Evolutionary conservation across 2,797 vertebrate genomes (phyloP).

Genomic region (Hozukius guyotensis): DNA sequence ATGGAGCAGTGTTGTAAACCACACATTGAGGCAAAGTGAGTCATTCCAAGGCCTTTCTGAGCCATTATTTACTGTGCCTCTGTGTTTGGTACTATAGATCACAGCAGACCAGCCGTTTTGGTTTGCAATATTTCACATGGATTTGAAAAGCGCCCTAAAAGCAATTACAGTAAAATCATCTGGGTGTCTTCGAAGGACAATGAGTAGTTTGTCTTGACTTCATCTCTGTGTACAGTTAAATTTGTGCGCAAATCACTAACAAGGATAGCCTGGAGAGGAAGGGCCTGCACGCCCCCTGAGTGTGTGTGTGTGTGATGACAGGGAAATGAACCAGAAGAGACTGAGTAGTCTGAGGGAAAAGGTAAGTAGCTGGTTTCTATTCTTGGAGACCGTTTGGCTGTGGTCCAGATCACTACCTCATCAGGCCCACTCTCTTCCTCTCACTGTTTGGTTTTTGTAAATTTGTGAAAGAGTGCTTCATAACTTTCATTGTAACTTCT

Average conservation of each 20-base stretch:
- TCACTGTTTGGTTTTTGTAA: conserved; percentile 21
- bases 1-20: conserved; percentile 11
- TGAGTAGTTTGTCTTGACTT: conserved; percentile 14
- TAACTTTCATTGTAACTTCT: background rate
- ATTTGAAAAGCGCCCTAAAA: conserved; percentile 29
- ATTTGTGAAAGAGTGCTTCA: conserved; percentile 16
- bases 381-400: conserved; percentile 53
- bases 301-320: conserved; percentile 20
- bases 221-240: conserved; percentile 3
- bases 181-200: background rate
- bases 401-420: conserved; percentile 29
- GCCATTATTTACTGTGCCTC: conserved; percentile 24
- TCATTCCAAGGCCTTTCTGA: conserved; percentile 21
- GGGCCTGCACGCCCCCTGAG: background rate
- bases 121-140: conserved; percentile 37
- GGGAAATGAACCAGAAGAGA: conserved; percentile 48
- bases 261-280: background rate
- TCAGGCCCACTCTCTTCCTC: conserved; percentile 6
- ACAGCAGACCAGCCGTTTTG: conserved; percentile 15
- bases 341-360: conserved; percentile 26
- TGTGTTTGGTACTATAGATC: conserved; percentile 15
- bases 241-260: conserved; percentile 1
- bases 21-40: conserved; percentile 12
- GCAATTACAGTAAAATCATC: conserved; percentile 40
- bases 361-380: conserved; percentile 49